These are phyloP conservation scores for Acholoe squamosa DNA, from an alignment of 2,888 invertebrate species.

Conservation along the genomic window DNA sequence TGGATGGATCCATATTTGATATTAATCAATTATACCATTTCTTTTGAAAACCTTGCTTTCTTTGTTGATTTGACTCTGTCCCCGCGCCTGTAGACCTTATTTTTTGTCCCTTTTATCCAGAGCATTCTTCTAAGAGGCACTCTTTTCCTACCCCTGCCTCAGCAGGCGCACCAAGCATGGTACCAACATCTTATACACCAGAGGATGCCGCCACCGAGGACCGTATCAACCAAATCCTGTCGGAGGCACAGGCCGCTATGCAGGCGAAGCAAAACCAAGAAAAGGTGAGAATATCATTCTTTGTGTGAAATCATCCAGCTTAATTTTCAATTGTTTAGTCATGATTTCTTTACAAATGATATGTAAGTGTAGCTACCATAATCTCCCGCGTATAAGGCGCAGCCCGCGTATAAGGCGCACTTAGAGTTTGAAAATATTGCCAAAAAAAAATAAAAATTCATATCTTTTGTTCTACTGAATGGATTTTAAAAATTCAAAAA, in stretches of 20 bases:
- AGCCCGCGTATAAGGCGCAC: too few relatives aligned
- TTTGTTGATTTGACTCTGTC: not conserved
- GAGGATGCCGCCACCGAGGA: conserved; percentile 89
- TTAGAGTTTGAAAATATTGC: too few relatives aligned
- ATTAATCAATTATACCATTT: not conserved
- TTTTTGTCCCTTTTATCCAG: conserved; percentile 28
- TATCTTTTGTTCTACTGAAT: too few relatives aligned
- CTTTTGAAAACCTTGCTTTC: not conserved
- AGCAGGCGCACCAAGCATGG: conserved; percentile 76
- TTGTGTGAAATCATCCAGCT: too few relatives aligned
- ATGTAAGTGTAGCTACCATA: too few relatives aligned
- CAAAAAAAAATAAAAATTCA: too few relatives aligned
- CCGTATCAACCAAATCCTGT: conserved; percentile 95
- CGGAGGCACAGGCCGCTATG: conserved; percentile 95
- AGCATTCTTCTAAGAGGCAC: conserved; percentile 55
- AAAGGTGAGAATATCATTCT: conserved; percentile 77
- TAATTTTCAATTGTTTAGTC: too few relatives aligned
- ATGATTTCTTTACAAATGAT: too few relatives aligned
- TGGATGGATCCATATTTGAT: not conserved
- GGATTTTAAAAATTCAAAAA: too few relatives aligned
- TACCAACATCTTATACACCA: conserved; percentile 74
- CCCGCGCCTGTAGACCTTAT: conserved; percentile 52
- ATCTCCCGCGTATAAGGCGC: too few relatives aligned
- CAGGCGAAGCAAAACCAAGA: conserved; percentile 79
- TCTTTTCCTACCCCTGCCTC: conserved; percentile 55